Evolutionary conservation across 2,113 vertebrate species (phyloP).

Genomic region (Halcyon senegalensis): DNA sequence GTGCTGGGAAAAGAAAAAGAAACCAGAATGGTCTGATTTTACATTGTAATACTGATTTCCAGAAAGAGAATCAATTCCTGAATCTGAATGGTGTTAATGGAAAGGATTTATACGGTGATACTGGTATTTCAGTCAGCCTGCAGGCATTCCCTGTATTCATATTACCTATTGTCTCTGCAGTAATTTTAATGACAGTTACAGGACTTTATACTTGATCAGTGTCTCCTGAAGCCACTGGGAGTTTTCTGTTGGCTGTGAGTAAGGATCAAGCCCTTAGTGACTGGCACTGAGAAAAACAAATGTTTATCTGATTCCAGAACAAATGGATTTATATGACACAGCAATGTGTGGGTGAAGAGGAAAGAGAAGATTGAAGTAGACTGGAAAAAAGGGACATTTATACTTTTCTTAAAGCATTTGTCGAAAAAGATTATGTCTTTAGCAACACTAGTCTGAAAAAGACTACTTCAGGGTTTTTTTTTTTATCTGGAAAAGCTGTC

Average conservation of each 20-base stretch:
- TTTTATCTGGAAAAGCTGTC: conserved; percentile 2
- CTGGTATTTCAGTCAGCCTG: neutral
- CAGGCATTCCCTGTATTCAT: neutral
- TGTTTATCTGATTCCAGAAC: neutral
- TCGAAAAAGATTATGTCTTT: conserved; percentile 47
- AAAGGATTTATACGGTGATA: neutral
- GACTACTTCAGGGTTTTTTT: neutral
- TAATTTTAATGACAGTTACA: neutral
- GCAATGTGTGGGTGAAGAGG: neutral
- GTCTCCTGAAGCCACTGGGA: neutral
- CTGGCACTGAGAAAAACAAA: neutral
- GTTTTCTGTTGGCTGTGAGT: neutral
- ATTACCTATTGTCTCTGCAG: neutral
- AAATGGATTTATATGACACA: conserved; percentile 26
- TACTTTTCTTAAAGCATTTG: conserved; percentile 39
- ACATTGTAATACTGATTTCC: neutral
- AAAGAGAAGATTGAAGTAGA: conserved; percentile 1
- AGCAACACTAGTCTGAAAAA: neutral
- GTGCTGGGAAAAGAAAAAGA: neutral
- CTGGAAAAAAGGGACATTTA: conserved; percentile 17
- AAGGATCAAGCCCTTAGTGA: neutral
- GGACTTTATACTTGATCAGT: neutral
- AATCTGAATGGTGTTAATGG: neutral
- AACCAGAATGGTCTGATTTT: neutral
- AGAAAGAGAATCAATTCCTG: neutral